Conservation (phyloP, 2,113 vertebrate species). For the Spea multiplicata region DNA sequence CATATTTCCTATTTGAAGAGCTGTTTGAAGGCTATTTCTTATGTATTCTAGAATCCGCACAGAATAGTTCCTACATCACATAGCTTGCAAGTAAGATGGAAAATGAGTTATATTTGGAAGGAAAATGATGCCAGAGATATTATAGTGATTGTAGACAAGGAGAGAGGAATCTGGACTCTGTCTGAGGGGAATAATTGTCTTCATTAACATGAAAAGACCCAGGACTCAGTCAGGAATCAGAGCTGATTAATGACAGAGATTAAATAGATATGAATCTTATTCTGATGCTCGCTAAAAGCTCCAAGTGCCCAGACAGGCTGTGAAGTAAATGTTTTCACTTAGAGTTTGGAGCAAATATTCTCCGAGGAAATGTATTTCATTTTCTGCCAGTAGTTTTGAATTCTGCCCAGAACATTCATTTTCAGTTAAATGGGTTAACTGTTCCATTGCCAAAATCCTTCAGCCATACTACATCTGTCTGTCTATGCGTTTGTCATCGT, state of each 20-base stretch:
- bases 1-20: too few relatives aligned
- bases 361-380: slow-evolving; percentile 35
- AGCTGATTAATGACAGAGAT: slow-evolving; percentile 61
- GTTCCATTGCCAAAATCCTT: not conserved
- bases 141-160: slow-evolving; percentile 15
- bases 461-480: not conserved
- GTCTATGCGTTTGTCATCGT: not conserved
- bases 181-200: slow-evolving; percentile 57
- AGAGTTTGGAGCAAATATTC: slow-evolving; percentile 6
- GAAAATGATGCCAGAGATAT: slow-evolving; percentile 5
- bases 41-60: not conserved
- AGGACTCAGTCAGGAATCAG: slow-evolving; percentile 51
- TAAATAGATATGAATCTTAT: slow-evolving; percentile 52
- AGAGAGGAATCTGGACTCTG: slow-evolving; percentile 32
- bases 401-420: not conserved
- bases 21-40: not conserved
- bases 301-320: slow-evolving; percentile 47
- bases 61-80: not conserved
- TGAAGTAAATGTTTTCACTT: slow-evolving; percentile 29
- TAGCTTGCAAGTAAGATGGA: not conserved
- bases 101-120: slow-evolving; percentile 40
- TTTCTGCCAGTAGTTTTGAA: slow-evolving; percentile 6
- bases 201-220: slow-evolving; percentile 64
- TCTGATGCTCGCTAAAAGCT: slow-evolving; percentile 51
- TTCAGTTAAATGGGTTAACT: slow-evolving; percentile 11